These are phyloP conservation scores for Emys orbicularis DNA, from an alignment of 2,797 vertebrate species.

Conservation along the genomic window DNA sequence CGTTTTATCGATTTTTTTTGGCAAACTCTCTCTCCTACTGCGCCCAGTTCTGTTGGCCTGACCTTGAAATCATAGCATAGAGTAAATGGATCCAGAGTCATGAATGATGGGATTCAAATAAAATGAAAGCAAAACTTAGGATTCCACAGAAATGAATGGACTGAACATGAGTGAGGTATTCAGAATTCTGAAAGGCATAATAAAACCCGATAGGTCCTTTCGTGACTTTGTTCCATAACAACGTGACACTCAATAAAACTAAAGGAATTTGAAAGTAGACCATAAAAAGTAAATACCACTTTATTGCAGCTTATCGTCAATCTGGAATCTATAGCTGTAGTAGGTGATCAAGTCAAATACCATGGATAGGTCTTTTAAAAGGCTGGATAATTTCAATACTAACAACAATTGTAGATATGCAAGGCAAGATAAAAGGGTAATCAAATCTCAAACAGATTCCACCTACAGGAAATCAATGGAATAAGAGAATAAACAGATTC, in stretches of 20 bases:
- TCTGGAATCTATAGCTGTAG: neutral
- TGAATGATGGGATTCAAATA: neutral
- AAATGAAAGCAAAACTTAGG: neutral
- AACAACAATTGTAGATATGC: neutral
- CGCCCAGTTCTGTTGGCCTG: neutral
- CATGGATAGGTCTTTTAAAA: neutral
- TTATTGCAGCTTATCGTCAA: neutral
- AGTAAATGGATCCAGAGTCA: neutral
- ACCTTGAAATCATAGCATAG: neutral
- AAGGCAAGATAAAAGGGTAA: neutral
- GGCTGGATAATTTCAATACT: neutral
- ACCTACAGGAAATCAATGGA: neutral
- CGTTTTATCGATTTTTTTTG: neutral
- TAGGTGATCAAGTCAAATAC: neutral
- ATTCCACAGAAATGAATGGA: neutral
- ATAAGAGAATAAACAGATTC: neutral
- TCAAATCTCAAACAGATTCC: neutral
- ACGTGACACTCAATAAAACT: neutral
- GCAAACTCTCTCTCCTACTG: neutral
- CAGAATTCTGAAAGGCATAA: neutral
- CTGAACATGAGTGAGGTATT: neutral
- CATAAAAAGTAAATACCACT: neutral
- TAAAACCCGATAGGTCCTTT: neutral
- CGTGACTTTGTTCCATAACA: neutral
- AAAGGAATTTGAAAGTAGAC: neutral